A percentile compares a stretch with the other conserved stretches of the same genome.
Conservation (phyloP, 2,797 vertebrate genomes). For the Eupleurogrammus muticus region DNA sequence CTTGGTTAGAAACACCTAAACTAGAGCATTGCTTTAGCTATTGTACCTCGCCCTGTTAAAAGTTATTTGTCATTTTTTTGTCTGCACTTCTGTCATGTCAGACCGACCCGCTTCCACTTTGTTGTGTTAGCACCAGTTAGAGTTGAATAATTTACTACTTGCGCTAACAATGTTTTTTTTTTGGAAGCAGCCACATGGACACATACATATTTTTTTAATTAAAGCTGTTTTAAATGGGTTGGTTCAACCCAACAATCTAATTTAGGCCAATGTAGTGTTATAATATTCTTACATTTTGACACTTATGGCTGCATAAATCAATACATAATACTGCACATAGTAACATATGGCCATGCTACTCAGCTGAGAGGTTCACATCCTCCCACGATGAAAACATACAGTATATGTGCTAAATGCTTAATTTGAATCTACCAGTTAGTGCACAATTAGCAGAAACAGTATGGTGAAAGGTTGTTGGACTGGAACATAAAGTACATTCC, state of each 20-base stretch:
- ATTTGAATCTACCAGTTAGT: not conserved
- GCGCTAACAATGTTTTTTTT: not conserved
- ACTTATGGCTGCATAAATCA: not conserved
- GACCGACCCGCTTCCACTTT: no score
- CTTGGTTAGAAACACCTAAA: not conserved
- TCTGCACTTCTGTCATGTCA: no score
- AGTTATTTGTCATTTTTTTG: no score
- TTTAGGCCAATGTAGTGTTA: not conserved
- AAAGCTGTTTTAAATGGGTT: not conserved
- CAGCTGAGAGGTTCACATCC: not conserved
- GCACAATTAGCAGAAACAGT: no score
- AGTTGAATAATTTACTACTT: not conserved
- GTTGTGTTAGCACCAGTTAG: not conserved
- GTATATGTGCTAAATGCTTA: not conserved
- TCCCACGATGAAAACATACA: not conserved
- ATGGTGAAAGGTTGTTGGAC: not conserved
- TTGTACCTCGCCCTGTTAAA: not conserved
- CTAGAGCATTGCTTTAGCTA: not conserved
- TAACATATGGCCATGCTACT: not conserved
- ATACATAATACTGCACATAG: not conserved
- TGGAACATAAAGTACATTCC: not conserved
- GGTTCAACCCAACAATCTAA: not conserved
- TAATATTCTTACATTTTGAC: not conserved
- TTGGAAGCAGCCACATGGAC: not conserved
- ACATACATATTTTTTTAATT: not conserved